These are phyloP conservation scores for Carettochelys insculpta DNA, from an alignment of 2,113 vertebrate species.

Conservation along the genomic window DNA sequence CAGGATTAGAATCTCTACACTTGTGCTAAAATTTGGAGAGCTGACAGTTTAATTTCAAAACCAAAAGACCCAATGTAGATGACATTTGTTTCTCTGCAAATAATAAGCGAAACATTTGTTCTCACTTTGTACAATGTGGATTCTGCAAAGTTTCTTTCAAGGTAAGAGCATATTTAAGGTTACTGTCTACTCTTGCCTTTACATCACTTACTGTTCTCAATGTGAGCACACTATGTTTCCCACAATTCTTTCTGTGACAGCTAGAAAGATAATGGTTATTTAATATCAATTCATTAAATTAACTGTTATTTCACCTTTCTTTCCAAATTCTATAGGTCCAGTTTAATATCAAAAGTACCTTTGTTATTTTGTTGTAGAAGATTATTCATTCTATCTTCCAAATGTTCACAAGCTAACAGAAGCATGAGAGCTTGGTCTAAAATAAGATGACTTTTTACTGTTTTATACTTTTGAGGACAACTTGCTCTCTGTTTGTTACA, in stretches of 20 bases:
- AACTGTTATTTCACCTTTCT: conserved; percentile 9
- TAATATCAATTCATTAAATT: conserved; percentile 49
- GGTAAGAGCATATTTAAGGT: neutral
- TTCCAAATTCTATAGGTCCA: conserved; percentile 30
- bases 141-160: conserved; percentile 21
- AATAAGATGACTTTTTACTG: neutral
- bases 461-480: neutral
- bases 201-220: neutral
- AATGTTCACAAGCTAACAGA: neutral
- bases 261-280: conserved; percentile 19
- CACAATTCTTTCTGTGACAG: neutral
- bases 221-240: neutral
- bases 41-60: conserved; percentile 35
- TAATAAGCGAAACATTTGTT: neutral
- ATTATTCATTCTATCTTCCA: neutral
- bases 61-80: conserved; percentile 30
- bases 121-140: neutral
- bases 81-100: conserved; percentile 19
- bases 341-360: conserved; percentile 12
- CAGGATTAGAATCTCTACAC: neutral
- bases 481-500: neutral
- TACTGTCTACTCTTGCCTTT: neutral
- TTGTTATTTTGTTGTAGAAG: neutral
- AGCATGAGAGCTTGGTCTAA: neutral
- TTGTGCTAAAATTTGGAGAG: conserved; percentile 16